A percentile compares a stretch with the other conserved stretches of the same genome.
Conservation (phyloP, 2,113 vertebrate species). For the Anoplopoma fimbria region DNA sequence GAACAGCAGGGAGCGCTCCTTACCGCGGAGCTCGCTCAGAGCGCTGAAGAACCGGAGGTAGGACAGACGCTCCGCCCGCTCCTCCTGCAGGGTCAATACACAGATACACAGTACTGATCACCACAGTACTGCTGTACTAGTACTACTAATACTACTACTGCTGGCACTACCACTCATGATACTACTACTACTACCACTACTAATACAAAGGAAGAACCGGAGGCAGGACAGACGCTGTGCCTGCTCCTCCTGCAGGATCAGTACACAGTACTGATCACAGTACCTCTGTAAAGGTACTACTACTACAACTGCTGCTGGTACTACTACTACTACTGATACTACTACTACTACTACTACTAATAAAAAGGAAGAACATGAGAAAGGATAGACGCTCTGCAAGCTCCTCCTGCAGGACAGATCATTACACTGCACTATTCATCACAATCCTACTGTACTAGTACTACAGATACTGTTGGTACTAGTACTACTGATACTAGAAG, state of each 20-base stretch:
- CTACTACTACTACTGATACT: not conserved
- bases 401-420: conserved; percentile 72
- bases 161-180: no score
- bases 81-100: conserved; percentile 66
- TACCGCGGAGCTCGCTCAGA: conserved; percentile 81
- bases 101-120: no score
- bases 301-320: not conserved
- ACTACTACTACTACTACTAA: no score
- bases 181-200: no score
- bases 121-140: not conserved
- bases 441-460: not conserved
- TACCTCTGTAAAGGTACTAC: no score
- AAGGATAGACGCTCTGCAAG: conserved; percentile 22
- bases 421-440: no score
- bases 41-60: conserved; percentile 72
- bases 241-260: no score
- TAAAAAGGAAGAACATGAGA: conserved; percentile 77
- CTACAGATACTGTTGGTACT: not conserved
- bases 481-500: not conserved
- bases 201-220: no score
- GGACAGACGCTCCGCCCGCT: conserved; percentile 30
- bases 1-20: conserved; percentile 86
- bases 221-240: no score
- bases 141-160: not conserved
- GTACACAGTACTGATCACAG: not conserved